Base-by-base conservation (phyloP, 2,113 vertebrate genomes). In the Scomber colias region DNA sequence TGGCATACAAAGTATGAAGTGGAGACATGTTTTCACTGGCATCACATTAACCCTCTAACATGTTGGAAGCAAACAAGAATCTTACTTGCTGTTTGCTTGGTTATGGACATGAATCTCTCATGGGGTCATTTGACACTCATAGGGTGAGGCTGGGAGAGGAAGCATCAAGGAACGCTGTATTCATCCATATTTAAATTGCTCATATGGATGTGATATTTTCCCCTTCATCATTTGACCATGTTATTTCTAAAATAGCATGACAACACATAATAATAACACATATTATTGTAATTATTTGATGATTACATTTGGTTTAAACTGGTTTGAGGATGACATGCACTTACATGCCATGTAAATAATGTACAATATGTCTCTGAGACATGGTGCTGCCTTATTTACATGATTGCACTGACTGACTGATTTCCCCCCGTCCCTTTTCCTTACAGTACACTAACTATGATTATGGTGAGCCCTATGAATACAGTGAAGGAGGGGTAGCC, bases 381-480 rank as follows among this genome's bases (percentile, higher is more conserved):
- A 83, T 82, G 21, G 16, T 83, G 66, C 27, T 66, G 50, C 53
- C 13, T 67, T 87, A 61, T 90, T 87, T 84, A 89, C 84, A 90
- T 90, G 78, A 81, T 80, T 19, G 67, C n/a, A 77, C 89, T 94
- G 93, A 96, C 85, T 89, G 30, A 79, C 65, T 80, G 74, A 87
- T 86, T 92, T 93, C 73, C 9, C n/a, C 8, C 30, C 13, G 1
- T 92, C 85, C 90, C 88, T 85, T 95, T 95, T 94, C 80, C 49
- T 95, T 91, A 82, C 95, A 99, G 97, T 97, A 98, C 87, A 86
- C 92, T 91, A 93, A 96, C 73, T 97, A 98, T 94, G 97, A 97
- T 66, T 97, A 97, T 53, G 95, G 95, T 93, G 97, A 96, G 2
- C 57, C 74, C 90, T 98, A 99, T 96, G 97, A 99, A 83, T 98